These are phyloP conservation scores for Catonia carolina DNA, from an alignment of 2,888 invertebrate species.

Conservation along the genomic window DNA sequence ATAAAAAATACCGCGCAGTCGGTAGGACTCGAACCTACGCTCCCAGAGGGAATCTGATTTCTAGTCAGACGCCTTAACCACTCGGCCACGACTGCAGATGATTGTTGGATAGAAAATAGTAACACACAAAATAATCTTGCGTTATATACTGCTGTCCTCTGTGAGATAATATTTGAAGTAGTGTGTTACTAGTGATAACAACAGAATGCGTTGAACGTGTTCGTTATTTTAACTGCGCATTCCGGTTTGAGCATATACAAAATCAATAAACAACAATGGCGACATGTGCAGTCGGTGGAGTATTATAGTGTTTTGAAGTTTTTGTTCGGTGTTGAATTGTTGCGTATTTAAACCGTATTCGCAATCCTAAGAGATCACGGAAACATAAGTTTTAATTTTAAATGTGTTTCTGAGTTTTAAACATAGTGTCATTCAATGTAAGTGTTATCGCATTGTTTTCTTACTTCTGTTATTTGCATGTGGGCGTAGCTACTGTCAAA, in stretches of 20 bases:
- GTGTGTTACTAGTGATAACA: too few relatives aligned
- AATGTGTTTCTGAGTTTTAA: not conserved
- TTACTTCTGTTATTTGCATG: conserved; percentile 12
- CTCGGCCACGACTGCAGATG: conserved; percentile 33
- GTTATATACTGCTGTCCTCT: too few relatives aligned
- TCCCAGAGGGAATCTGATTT: conserved; percentile 66
- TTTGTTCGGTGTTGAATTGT: conserved; percentile 1
- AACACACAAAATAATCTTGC: not conserved
- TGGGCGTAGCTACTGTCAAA: conserved; percentile 24
- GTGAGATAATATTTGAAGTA: too few relatives aligned
- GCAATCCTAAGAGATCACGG: too few relatives aligned
- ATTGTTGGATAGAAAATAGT: not conserved
- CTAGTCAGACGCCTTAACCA: conserved; percentile 34
- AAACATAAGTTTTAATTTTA: not conserved
- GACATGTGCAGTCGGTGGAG: conserved; percentile 22
- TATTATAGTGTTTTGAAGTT: not conserved
- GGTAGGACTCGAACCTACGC: conserved; percentile 86
- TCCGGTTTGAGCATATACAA: conserved; percentile 21
- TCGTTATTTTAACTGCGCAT: conserved; percentile 11
- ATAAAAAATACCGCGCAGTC: conserved; percentile 52
- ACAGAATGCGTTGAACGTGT: not conserved
- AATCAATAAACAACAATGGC: conserved; percentile 32
- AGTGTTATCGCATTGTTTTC: conserved; percentile 1
- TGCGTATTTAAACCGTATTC: not conserved
- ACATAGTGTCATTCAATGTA: not conserved